These are phyloP conservation scores for Dolomedes plantarius DNA, from an alignment of 2,888 invertebrate species.

Conservation along the genomic window DNA sequence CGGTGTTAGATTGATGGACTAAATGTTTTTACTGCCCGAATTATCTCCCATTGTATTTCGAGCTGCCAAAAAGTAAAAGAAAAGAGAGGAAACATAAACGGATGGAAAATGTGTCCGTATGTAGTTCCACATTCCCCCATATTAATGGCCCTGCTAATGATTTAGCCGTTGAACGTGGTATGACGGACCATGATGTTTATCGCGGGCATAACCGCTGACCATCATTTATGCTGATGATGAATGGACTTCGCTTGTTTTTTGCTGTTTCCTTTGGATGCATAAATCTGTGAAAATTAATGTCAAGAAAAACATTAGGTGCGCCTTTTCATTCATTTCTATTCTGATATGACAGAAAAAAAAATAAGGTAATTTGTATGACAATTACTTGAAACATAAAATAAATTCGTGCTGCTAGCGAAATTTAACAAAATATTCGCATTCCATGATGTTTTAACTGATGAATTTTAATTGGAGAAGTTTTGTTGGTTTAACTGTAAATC, in stretches of 20 bases:
- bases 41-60: neutral
- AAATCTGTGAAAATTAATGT: too few relatives aligned
- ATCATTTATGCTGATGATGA: neutral
- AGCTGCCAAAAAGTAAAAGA: neutral
- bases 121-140: neutral
- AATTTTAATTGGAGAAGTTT: too few relatives aligned
- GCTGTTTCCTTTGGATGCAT: too few relatives aligned
- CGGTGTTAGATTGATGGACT: constrained; percentile 18
- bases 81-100: constrained; percentile 12
- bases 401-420: too few relatives aligned
- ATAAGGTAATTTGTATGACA: too few relatives aligned
- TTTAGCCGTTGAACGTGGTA: constrained; percentile 36
- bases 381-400: too few relatives aligned
- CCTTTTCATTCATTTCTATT: too few relatives aligned
- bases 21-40: constrained; percentile 26
- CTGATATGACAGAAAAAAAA: too few relatives aligned
- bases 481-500: too few relatives aligned
- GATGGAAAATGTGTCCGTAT: neutral
- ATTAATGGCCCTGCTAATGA: constrained; percentile 44
- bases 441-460: too few relatives aligned
- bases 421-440: too few relatives aligned
- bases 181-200: constrained; percentile 40
- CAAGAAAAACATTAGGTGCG: too few relatives aligned
- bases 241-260: neutral
- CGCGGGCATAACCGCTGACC: neutral